Base-by-base conservation (phyloP, 2,888 invertebrate genomes). In the Gonocerus acuteangulatus region DNA sequence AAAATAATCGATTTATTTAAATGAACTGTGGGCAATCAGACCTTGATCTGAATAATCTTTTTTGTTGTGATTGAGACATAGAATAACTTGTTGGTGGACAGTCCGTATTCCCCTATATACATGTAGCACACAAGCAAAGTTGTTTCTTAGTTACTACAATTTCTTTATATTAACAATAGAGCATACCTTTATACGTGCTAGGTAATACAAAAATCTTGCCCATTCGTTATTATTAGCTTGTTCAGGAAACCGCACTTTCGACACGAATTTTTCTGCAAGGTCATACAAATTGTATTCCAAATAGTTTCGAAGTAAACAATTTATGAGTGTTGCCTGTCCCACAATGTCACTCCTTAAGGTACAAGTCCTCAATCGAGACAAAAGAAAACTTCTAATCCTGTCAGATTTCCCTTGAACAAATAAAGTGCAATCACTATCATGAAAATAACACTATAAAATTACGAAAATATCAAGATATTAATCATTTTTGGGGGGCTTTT, bases 201-300 rank as follows among this genome's bases (percentile, higher is more conserved):
- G 18, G 15, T 45, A 45, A 32, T 57, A 57, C 27, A 44, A 45
- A 57, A 27, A 57, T 45, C 57, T 45, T 2, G 57, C 57, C 57
- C 57, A 57, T 23, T 57, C 57, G 21, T 57, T 57, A 15, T 57
- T 34, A 45, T 47, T 45, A 6, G 57, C 57, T 19, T 18, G 18
- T 32, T 57, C 57, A n/a, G 57, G 57, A 47, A 47, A 57, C n/a
- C 27, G 21, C 4, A 57, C 32, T 45, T 57, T 57, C n/a, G 44
- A 22, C 13, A 57, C 57, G 19, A 57, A 32, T 27, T 57, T 57
- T 32, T 57, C 57, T n/a, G 57, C 57, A 21, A 18, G 11, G 19
- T 45, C 57, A 32, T 45, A 57, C 9, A 57, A 22, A 19, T 57
- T 45, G 32, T 57, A 57, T 2, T 44, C 32, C 2, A 57, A n/a